phyloP scores from a whole-genome alignment of 2,113 vertebrate species.

The Bostrychus sinensis region DNA sequence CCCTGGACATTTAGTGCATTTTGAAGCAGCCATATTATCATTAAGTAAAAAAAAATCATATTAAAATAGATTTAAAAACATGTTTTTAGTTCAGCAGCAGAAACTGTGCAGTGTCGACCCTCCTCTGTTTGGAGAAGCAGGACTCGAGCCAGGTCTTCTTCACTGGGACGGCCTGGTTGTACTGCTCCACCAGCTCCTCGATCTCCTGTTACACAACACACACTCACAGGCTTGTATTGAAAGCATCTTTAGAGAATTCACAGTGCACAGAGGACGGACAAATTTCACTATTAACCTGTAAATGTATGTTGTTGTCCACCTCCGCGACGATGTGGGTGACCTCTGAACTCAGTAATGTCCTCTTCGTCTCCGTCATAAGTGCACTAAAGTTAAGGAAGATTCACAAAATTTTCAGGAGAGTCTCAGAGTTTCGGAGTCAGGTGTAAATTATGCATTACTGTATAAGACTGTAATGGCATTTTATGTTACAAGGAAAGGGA shows the following conservation, averaged over 20 bases:
- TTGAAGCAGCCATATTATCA: too few species aligned
- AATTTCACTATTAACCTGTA: conserved; percentile 56
- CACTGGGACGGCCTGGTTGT: conserved; percentile 62
- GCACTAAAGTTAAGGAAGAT: conserved; percentile 64
- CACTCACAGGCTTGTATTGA: neutral
- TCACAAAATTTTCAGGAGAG: neutral
- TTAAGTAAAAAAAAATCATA: neutral
- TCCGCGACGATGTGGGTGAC: conserved; percentile 80
- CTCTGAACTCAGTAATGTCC: conserved; percentile 71
- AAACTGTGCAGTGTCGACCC: conserved; percentile 55
- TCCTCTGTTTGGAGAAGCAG: conserved; percentile 77
- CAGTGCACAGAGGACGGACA: neutral
- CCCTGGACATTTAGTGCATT: neutral
- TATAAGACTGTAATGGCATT: too few species aligned
- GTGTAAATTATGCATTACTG: too few species aligned
- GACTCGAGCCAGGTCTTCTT: conserved; percentile 78
- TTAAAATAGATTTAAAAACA: neutral
- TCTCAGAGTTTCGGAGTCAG: too few species aligned
- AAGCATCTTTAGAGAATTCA: neutral
- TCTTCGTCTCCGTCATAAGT: conserved; percentile 82
- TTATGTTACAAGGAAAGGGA: too few species aligned
- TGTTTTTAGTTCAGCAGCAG: conserved; percentile 27
- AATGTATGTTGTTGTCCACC: conserved; percentile 67
- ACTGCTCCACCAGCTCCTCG: conserved; percentile 54
- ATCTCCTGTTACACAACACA: conserved; percentile 71